Percentiles rank a stretch among this genome's conserved stretches.
These are phyloP conservation scores for Brevimyrus niger DNA, from an alignment of 2,113 vertebrate genomes.

Conservation along the genomic window DNA sequence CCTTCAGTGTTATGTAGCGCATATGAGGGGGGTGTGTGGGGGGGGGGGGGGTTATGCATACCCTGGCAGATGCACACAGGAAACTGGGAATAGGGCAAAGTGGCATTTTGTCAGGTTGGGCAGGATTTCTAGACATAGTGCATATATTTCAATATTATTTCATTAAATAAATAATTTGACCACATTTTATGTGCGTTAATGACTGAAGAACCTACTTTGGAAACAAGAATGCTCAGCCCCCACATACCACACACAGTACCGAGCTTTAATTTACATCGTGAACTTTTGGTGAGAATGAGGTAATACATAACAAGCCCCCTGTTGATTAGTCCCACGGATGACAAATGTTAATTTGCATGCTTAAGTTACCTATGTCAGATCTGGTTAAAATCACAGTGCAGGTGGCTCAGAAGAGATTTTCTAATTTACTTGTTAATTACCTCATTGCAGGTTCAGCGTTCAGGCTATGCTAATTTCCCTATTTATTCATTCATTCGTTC, in stretches of 20 bases:
- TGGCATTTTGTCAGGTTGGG: not conserved
- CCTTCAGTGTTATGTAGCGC: not conserved
- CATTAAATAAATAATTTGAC: not conserved
- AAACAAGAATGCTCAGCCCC: not conserved
- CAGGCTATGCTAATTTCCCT: not conserved
- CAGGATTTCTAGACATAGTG: not conserved
- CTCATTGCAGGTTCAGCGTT: not conserved
- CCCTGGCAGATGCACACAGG: not conserved
- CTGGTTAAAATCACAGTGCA: not conserved
- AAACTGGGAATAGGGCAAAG: not conserved
- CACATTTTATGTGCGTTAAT: not conserved
- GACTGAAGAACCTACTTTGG: not conserved
- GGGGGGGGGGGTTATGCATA: not conserved
- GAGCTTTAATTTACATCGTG: not conserved
- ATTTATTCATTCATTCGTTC: not conserved
- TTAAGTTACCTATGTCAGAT: not conserved
- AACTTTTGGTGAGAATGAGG: not conserved
- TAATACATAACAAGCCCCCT: not conserved
- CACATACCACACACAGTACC: not conserved
- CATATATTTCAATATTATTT: not conserved
- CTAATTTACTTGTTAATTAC: constrained; percentile 2
- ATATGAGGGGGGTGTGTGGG: no score
- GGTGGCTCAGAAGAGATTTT: not conserved
- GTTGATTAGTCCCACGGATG: not conserved
- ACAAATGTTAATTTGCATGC: constrained; percentile 1